phyloP scores from a whole-genome alignment of 2,797 vertebrate genomes.

The Mycteria americana region DNA sequence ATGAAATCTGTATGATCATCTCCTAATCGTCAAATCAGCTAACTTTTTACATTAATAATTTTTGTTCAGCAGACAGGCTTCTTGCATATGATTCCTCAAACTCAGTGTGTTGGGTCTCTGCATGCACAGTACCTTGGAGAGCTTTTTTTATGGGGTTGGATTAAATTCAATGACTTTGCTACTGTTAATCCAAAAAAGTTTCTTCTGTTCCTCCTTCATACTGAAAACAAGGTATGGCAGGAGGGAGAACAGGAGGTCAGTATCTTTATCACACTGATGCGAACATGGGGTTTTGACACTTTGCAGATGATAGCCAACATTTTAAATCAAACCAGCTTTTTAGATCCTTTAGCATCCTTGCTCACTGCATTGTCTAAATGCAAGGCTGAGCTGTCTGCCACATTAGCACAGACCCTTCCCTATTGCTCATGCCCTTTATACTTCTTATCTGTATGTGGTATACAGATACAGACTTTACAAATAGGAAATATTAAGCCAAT shows the following conservation, averaged over 20 bases:
- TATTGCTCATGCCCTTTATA: neutral
- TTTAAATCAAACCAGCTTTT: neutral
- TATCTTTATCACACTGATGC: neutral
- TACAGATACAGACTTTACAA: neutral
- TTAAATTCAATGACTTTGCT: neutral
- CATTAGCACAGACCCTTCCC: neutral
- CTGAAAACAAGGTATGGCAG: neutral
- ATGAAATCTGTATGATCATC: neutral
- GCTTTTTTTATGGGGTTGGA: neutral
- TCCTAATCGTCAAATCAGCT: neutral
- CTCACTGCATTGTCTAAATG: neutral
- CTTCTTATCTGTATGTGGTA: neutral
- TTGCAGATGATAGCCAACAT: neutral
- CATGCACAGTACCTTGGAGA: neutral
- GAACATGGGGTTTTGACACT: neutral
- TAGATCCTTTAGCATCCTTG: neutral
- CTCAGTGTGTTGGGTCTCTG: neutral
- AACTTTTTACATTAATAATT: conserved; percentile 19
- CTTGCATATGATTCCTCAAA: neutral
- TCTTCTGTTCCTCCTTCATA: neutral
- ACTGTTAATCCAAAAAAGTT: neutral
- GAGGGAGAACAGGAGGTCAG: neutral
- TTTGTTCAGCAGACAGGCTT: neutral
- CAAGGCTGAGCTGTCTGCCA: neutral
- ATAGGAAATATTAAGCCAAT: neutral